Evolutionary conservation across 2,888 invertebrate species (phyloP).

Genomic region (Latrodectus elegans): DNA sequence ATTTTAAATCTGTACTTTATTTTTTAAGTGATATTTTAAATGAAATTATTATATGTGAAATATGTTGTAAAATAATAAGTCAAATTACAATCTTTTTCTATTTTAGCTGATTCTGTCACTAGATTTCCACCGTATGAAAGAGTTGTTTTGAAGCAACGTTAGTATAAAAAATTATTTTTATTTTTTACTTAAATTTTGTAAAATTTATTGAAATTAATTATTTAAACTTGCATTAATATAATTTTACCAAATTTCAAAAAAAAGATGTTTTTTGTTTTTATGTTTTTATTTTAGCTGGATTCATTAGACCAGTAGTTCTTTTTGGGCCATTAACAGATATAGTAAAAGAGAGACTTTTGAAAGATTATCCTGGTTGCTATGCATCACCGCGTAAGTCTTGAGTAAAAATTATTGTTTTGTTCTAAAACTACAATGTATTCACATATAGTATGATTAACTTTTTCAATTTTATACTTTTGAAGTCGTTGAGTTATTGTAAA

Average conservation of each 20-base stretch:
- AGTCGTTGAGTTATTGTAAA: too few relatives aligned
- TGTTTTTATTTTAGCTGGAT: constrained; percentile 79
- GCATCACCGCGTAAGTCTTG: constrained; percentile 85
- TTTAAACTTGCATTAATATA: not conserved
- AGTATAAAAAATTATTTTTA: constrained; percentile 6
- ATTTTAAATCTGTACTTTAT: not conserved
- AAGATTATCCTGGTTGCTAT: constrained; percentile 94
- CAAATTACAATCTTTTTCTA: not conserved
- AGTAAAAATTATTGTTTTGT: too few relatives aligned
- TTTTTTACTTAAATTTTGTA: not conserved
- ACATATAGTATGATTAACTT: too few relatives aligned
- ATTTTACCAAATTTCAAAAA: not conserved
- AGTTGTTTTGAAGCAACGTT: constrained; percentile 88
- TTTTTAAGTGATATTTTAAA: not conserved
- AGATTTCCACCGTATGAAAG: constrained; percentile 97
- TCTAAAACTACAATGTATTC: too few relatives aligned
- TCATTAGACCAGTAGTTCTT: constrained; percentile 94
- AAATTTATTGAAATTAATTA: not conserved
- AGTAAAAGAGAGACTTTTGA: constrained; percentile 89
- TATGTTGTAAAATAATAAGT: not conserved
- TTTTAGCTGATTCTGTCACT: constrained; percentile 52
- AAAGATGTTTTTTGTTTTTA: not conserved
- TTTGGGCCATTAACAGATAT: constrained; percentile 96
- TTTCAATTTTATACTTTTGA: too few relatives aligned
- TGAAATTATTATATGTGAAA: not conserved